Conservation (phyloP, 2,888 invertebrate species). For the Parnassius apollo region DNA sequence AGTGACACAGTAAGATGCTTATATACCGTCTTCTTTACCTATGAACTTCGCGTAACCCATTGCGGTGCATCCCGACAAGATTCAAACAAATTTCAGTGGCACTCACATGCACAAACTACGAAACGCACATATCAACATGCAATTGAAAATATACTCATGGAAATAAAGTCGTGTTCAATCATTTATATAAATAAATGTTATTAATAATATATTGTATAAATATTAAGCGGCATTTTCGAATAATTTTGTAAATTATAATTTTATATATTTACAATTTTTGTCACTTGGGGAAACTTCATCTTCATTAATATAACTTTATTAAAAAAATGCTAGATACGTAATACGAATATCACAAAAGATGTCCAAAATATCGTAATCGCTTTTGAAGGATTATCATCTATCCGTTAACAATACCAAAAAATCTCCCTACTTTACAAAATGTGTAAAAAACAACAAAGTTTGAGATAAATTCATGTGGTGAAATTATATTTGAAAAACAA, state of each 20-base stretch:
- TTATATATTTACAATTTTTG: too few species aligned
- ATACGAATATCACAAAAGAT: too few species aligned
- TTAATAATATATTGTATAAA: constrained; percentile 33
- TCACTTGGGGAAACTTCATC: too few species aligned
- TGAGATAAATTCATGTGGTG: too few species aligned
- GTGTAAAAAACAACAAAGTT: too few species aligned
- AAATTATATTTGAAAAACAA: too few species aligned
- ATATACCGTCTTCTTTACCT: constrained; percentile 76
- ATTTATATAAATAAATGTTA: constrained; percentile 38
- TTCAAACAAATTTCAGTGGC: constrained; percentile 37
- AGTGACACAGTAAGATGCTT: constrained; percentile 73
- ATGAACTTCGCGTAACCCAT: constrained; percentile 74
- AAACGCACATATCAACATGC: constrained; percentile 35
- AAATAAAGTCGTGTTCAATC: constrained; percentile 38
- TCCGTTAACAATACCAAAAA: constrained; percentile 12
- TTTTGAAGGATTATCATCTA: constrained; percentile 8
- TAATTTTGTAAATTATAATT: too few species aligned
- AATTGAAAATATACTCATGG: constrained; percentile 41
- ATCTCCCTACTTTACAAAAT: constrained; percentile 3
- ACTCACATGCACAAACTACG: constrained; percentile 27
- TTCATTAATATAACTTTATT: too few species aligned
- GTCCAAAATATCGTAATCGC: neutral
- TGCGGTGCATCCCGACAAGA: constrained; percentile 61
- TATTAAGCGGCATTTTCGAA: too few species aligned
- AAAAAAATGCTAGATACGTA: too few species aligned